Conservation (phyloP, 1,140 invertebrate genomes). For the Copidosoma floridanum region DNA sequence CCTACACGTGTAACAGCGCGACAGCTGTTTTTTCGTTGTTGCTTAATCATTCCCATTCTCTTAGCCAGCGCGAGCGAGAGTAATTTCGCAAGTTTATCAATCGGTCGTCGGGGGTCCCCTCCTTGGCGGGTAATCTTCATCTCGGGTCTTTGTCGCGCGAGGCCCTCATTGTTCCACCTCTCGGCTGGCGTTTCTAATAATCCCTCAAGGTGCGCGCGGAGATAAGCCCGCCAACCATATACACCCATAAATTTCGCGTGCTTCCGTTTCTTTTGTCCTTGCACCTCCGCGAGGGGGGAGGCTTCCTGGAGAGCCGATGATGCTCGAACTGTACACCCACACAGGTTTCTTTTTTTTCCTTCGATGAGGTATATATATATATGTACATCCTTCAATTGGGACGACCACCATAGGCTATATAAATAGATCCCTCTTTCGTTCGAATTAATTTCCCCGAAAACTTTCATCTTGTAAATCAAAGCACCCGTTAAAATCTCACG, state of each 20-base stretch:
- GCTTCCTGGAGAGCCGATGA: background rate
- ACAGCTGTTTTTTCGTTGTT: too few relatives aligned
- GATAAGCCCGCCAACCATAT: background rate
- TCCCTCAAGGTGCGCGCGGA: conserved; percentile 6
- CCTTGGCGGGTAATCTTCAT: too few relatives aligned
- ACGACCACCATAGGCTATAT: too few relatives aligned
- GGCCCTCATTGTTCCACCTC: background rate
- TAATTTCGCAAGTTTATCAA: conserved; percentile 17
- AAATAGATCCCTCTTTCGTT: too few relatives aligned
- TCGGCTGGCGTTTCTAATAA: conserved; percentile 4
- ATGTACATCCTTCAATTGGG: too few relatives aligned
- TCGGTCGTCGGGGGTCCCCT: background rate
- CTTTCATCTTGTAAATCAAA: too few relatives aligned
- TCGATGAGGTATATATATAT: too few relatives aligned
- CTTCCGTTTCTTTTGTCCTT: background rate
- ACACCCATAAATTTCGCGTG: conserved; percentile 13
- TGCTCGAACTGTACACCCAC: too few relatives aligned
- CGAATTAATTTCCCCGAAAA: too few relatives aligned
- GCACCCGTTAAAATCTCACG: too few relatives aligned
- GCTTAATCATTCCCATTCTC: too few relatives aligned
- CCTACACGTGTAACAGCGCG: background rate
- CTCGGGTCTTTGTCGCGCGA: background rate
- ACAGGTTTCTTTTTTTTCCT: too few relatives aligned
- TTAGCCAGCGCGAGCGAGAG: background rate
- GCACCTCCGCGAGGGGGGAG: background rate